Conservation (phyloP, 2,888 invertebrate species). For the Catonia carolina region DNA sequence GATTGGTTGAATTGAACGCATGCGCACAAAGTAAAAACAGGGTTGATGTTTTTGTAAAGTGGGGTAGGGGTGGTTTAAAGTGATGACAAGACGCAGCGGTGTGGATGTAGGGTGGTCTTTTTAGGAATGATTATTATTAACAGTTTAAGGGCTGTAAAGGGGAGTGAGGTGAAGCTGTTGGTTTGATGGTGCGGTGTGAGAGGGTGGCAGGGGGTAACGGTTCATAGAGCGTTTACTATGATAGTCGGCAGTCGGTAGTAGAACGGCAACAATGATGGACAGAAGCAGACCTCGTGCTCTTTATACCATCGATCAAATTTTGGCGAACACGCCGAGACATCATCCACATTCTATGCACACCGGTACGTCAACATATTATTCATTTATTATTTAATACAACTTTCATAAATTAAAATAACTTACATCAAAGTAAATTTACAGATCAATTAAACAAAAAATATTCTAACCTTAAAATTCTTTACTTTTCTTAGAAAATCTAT, state of each 20-base stretch:
- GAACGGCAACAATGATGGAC: conserved; percentile 19
- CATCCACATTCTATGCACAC: background rate
- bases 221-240: background rate
- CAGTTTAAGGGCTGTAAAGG: conserved; percentile 22
- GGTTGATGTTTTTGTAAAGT: conserved; percentile 9
- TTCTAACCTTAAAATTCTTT: no score
- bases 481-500: no score
- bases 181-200: conserved; percentile 1
- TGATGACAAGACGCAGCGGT: conserved; percentile 4
- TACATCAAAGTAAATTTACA: no score
- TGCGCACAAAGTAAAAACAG: background rate
- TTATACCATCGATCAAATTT: conserved; percentile 46
- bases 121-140: conserved; percentile 22
- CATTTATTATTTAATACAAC: no score
- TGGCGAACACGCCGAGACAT: conserved; percentile 38
- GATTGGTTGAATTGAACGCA: background rate
- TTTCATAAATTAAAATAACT: no score
- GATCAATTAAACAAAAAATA: no score
- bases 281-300: conserved; percentile 37
- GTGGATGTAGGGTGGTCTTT: conserved; percentile 15
- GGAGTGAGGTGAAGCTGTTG: background rate
- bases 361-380: background rate
- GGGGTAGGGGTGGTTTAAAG: background rate
- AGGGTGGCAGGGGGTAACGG: background rate
- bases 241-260: background rate